Evolutionary conservation across 2,113 vertebrate species (phyloP), one percentile per base, ranked within the genome.

Genomic region (Acanthisitta chloris): DNA sequence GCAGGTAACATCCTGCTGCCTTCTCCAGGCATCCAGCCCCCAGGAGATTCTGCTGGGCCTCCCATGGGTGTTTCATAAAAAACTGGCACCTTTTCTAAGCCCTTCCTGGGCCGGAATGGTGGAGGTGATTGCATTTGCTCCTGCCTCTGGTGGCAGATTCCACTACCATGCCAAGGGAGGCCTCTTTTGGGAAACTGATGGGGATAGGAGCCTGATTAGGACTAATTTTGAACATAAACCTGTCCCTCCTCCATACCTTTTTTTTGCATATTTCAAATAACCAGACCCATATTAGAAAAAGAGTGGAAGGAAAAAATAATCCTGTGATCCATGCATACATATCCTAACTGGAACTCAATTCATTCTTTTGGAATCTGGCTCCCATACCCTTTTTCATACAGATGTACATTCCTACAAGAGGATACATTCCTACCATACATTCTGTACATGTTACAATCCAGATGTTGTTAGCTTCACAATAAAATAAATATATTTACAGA

Each of bases 401-500:
- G 98, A 98, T 97, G 98, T 99, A 99, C 98, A 99, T 98, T 98
- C 98, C 98, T 98, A 98, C 97, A 85, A 96, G 97, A 98, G 97
- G 98, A 97, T 98, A 98, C 98, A 98, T 98, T 98, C 98, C 98
- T 98, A 98, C 98, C 98, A 98, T 98, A 99, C 98, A 99, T 98
- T 99, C 99, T 99, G 98, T 99, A 99, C 98, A 99, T 98, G 98
- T 99, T 99, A 99, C 98, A 99, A 99, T 99, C 98, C 98, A 98
- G 98, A 98, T 97, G 98, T 97, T 98, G 97, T 99, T 99, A 99
- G 98, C 98, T 98, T 99, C 99, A 99, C 98, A 98, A 98, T 98
- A 98, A 99, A 99, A 99, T 99, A 99, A 99, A 99, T 99, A 99
- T 99, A 99, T 99, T 99, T 99, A 99, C 99, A 99, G 97, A 98